Conservation (phyloP, 2,113 vertebrate species). For the Litocranius walleri region DNA sequence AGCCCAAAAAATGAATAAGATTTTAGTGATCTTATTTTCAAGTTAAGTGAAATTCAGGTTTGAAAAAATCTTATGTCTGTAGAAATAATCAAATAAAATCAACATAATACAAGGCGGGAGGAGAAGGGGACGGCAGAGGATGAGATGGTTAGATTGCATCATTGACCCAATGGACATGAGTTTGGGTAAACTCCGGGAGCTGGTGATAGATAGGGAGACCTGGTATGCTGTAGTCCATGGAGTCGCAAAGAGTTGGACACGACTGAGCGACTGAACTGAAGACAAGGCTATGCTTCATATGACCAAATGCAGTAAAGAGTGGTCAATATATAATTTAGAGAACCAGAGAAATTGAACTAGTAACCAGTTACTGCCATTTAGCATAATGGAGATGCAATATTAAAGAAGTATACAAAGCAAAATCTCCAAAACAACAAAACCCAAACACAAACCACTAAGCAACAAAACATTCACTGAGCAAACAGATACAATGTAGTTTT, state of each 20-base stretch:
- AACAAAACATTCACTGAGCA: not conserved
- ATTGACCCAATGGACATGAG: not conserved
- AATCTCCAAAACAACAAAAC: not conserved
- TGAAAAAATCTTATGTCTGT: not conserved
- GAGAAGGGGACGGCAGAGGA: not conserved
- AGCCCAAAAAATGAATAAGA: not conserved
- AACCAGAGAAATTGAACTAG: not conserved
- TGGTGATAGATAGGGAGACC: not conserved
- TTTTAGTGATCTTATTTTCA: not conserved
- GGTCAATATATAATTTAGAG: not conserved
- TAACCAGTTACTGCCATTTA: not conserved
- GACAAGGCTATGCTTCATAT: not conserved
- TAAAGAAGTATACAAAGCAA: not conserved
- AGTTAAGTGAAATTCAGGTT: not conserved
- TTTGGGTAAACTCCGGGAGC: not conserved
- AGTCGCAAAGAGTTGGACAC: rapidly evolving
- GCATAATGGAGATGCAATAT: not conserved
- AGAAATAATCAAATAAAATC: conserved; percentile 3
- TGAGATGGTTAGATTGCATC: not conserved
- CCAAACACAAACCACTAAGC: not conserved
- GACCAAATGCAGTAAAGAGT: not conserved
- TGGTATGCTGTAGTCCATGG: not conserved
- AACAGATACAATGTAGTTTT: not conserved
- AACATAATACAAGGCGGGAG: not conserved
- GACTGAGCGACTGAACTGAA: not conserved